Base-by-base conservation (phyloP, 2,797 vertebrate species). In the Esox lucius region DNA sequence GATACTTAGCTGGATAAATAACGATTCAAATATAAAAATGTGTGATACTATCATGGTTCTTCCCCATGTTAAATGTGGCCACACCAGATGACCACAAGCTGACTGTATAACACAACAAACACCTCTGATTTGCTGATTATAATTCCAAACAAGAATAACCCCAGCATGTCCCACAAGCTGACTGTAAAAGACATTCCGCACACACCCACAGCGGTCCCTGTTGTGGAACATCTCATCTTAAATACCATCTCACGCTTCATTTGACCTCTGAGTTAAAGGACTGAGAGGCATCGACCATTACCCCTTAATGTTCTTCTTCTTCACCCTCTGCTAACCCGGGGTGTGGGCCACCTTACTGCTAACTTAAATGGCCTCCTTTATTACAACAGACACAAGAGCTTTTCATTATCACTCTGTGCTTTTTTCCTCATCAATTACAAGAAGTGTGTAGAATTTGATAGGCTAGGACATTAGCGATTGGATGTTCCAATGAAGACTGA, bases 291-390 rank as follows among this genome's bases (percentile, higher is more conserved):
- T 88, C 83, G 77, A 87, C 83, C 70, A 81, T 77, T 78, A 56
- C 82, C 85, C 83, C 78, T 66, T 87, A 87, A 87, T 84, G 83
- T 85, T 83, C 79, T 64, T 28, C 79, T 77, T 84, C 56, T 81
- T 87, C 82, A 86, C 82, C 78, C 83, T 87, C 81, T 73, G 67
- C 75, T 78, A 77, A 75, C 68, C 80, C 76, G 15, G 8, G 62
- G 68, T 26, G 16, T 16, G 22, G 31, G 15, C 5, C 53, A 22
- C n/a, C 19, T 33, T 46, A 53, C 26, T 22, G 19, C 46, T 46
- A 49, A 35, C 51, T 68, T 49, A 9, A 53, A 75, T 7, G 33
- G 35, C 39, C 46, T 35, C 8, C 15, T 17, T 59, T 53, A 49
- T 71, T 74, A 80, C 72, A 65, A n/a, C 46, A 75, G 72, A 64